Evolutionary conservation across 2,113 vertebrate species (phyloP), one percentile per base, ranked within the genome.

Genomic region (Sinocyclocheilus anshuiensis): DNA sequence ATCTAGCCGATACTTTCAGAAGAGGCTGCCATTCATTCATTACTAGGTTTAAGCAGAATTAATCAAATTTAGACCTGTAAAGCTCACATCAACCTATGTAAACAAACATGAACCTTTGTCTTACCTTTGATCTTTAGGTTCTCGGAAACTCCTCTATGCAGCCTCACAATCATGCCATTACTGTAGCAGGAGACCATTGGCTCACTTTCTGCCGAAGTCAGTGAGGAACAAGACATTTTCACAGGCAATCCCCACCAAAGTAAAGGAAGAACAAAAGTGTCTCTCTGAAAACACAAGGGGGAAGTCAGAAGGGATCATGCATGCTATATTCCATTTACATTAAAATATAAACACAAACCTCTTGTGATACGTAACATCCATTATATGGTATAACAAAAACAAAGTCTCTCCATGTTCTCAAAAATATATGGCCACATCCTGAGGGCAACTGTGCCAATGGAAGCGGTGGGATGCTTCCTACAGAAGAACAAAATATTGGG

Each of bases 161-260:
- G 87, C 87, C 92, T 93, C 39, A 95, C 90, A 0, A 93, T 90
- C 94, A 95, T 95, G 45, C 93, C 93, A 67, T 69, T 86, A 9
- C 86, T 29, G 4, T 94, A 90, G 81, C 95, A 95, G 57, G 89
- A 90, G 9, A 94, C 93, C 77, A 89, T 92, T 0, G 94, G 92
- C 16, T 89, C 83, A 36, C 86, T 91, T 24, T 81, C 4, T 26
- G 83, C 85, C 0, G 26, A 82, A n/a, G 9, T 88, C 55, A 57
- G 77, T 26, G 89, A 36, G 36, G 94, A 94, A 72, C 94, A 95
- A 1, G 86, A 91, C 92, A 95, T 92, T 84, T 69, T 94, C 77
- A 94, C 85, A 13, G 92, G 92, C 33, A 94, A 29, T 6, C 92
- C 93, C 8, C 59, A 89, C 91, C 92, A 93, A 45, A 33, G 91